Percentiles rank a stretch among this genome's conserved stretches.
These are phyloP conservation scores for Pollenia angustigena DNA, from an alignment of 2,888 invertebrate genomes.

Conservation along the genomic window DNA sequence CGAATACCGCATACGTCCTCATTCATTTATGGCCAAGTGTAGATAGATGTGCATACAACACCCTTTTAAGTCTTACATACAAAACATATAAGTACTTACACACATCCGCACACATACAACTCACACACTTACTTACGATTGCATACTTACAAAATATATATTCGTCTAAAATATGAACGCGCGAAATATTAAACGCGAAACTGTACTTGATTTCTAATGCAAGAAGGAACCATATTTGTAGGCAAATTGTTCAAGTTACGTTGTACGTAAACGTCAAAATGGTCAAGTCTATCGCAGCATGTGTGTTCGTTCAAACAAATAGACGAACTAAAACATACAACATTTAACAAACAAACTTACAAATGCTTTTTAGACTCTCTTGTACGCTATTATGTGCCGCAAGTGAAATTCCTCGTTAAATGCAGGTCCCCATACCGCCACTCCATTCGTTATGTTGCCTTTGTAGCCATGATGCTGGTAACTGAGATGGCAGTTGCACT, in stretches of 20 bases:
- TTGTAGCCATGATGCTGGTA: constrained; percentile 67
- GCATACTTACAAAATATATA: constrained; percentile 57
- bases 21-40: not conserved
- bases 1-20: not conserved
- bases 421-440: constrained; percentile 69
- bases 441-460: constrained; percentile 36
- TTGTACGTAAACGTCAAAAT: constrained; percentile 56
- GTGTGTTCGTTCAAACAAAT: constrained; percentile 76
- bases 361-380: constrained; percentile 60
- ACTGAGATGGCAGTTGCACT: constrained; percentile 70
- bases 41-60: constrained; percentile 57
- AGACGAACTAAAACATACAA: constrained; percentile 45
- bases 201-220: constrained; percentile 75
- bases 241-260: constrained; percentile 61
- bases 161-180: constrained; percentile 73
- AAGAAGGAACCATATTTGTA: constrained; percentile 61
- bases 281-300: constrained; percentile 78
- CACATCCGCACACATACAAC: not conserved
- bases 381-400: constrained; percentile 72
- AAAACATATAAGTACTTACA: not conserved
- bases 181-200: constrained; percentile 79
- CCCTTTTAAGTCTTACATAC: constrained; percentile 54
- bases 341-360: constrained; percentile 53
- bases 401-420: constrained; percentile 74
- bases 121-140: constrained; percentile 38